A percentile compares a stretch with the other conserved stretches of the same genome.
These are phyloP conservation scores for Microcaecilia unicolor DNA, from an alignment of 2,797 vertebrate species.

Conservation along the genomic window DNA sequence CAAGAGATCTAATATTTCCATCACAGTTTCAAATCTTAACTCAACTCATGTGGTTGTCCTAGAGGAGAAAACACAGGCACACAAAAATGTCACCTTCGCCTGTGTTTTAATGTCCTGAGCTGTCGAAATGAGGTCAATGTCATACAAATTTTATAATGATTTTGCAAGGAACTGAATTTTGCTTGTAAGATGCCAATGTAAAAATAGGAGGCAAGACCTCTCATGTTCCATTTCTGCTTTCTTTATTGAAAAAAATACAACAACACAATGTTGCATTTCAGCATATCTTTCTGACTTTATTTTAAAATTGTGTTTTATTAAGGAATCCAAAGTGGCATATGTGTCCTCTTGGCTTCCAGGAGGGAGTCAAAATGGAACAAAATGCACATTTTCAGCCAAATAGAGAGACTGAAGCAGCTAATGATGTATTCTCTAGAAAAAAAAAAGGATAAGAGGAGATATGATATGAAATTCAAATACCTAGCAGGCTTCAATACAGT, in stretches of 20 bases:
- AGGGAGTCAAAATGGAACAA: too few relatives aligned
- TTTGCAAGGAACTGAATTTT: constrained; percentile 32
- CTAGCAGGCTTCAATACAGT: too few relatives aligned
- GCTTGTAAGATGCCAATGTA: too few relatives aligned
- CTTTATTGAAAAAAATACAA: constrained; percentile 14
- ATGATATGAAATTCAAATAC: too few relatives aligned
- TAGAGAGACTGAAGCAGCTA: too few relatives aligned
- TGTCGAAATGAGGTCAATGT: constrained; percentile 35
- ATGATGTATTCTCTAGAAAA: too few relatives aligned
- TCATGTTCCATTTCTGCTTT: too few relatives aligned
- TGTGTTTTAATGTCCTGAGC: constrained; percentile 48
- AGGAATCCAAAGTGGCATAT: too few relatives aligned
- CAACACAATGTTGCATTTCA: constrained; percentile 28
- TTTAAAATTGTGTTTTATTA: constrained; percentile 19
- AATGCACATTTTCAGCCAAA: too few relatives aligned
- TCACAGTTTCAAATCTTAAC: constrained; percentile 61
- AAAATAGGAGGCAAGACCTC: too few relatives aligned
- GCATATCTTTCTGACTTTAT: constrained; percentile 19
- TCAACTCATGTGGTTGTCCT: constrained; percentile 43
- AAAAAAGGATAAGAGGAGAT: too few relatives aligned
- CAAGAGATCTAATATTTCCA: constrained; percentile 83
- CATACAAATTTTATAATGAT: constrained; percentile 40
- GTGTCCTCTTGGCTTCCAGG: too few relatives aligned
- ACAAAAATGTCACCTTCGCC: constrained; percentile 42
- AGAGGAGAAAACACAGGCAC: constrained; percentile 13